Base-by-base conservation (phyloP, 1,140 invertebrate genomes). In the Ceratoteleas bidentatus region DNA sequence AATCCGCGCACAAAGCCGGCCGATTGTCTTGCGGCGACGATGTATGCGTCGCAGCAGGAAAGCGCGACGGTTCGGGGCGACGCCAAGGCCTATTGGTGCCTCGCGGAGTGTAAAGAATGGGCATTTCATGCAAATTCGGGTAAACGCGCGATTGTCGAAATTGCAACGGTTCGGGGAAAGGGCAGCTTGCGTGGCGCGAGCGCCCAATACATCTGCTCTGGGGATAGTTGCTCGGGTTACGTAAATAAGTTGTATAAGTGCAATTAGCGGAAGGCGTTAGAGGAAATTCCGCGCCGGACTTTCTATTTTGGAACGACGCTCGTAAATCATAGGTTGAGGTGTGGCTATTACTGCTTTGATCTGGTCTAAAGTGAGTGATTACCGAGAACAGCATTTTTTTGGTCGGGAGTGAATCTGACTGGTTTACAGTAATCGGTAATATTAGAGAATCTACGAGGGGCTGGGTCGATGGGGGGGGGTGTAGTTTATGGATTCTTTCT, bases 91-190 rank as follows among this genome's bases (percentile, higher is more conserved):
- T 62, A 75, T 74, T 73, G 62, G 34, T 62, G 73, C 68, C 49
- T 58, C 52, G 66, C 61, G 45, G 45, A 47, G 47, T 58, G 33
- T 43, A 57, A 68, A 81, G 58, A 78, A 84, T 74, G 64, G 70
- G 62, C 64, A 78, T 70, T 80, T 78, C 65, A 74, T 83, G 73
- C 70, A 80, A 80, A 83, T 83, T 68, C 36, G 65, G 79, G 81
- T 84, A 85, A 86, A 81, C 72, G 81, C 74, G 70, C 60, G 81
- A 85, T 87, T 86, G 85, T 84, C 72, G 68, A 81, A 84, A 83
- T 84, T 82, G 58, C 68, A 72, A 80, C 53, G 74, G 57, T 83
- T 74, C 60, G 43, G 56, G 32, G 66, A 80, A 80, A 49, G 11
- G 49, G 9, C 65, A 60, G 43, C 52, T 64, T 68, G 66, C 68